Evolutionary conservation across 1,140 invertebrate species (phyloP).

Genomic region (Drosophila dunni): DNA sequence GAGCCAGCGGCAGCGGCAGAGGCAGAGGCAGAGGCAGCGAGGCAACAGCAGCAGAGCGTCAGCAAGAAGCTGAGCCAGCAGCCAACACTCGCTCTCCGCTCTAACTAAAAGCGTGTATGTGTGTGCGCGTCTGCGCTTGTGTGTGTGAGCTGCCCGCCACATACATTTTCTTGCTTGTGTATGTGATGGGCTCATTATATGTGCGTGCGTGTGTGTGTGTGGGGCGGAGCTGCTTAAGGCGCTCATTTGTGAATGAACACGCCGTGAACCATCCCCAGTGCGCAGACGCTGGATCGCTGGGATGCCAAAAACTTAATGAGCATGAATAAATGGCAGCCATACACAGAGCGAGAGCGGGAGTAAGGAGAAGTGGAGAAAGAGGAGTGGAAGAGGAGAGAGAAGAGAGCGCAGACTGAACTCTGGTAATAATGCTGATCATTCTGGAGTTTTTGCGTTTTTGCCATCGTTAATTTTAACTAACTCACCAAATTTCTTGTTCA

Average conservation of each 20-base stretch:
- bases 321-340: conserved; percentile 76
- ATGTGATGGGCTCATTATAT: conserved; percentile 65
- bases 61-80: conserved; percentile 39
- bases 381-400: too few species aligned
- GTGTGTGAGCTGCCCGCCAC: conserved; percentile 66
- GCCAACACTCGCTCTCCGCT: conserved; percentile 7
- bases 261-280: conserved; percentile 53
- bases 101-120: conserved; percentile 1
- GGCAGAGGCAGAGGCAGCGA: conserved; percentile 5
- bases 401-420: conserved; percentile 17
- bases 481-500: not conserved
- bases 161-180: conserved; percentile 63
- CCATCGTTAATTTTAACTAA: conserved; percentile 31
- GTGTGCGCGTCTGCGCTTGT: conserved; percentile 17
- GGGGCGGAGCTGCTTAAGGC: conserved; percentile 83
- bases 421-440: conserved; percentile 45
- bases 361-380: too few species aligned
- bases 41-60: conserved; percentile 4
- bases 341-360: not conserved
- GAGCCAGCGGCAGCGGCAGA: conserved; percentile 20
- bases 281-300: conserved; percentile 27
- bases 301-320: conserved; percentile 77
- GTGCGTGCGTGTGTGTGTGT: conserved; percentile 48
- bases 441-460: conserved; percentile 39
- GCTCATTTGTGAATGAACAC: conserved; percentile 84